Evolutionary conservation across 2,113 vertebrate genomes (phyloP).

Genomic region (Myodes glareolus): DNA sequence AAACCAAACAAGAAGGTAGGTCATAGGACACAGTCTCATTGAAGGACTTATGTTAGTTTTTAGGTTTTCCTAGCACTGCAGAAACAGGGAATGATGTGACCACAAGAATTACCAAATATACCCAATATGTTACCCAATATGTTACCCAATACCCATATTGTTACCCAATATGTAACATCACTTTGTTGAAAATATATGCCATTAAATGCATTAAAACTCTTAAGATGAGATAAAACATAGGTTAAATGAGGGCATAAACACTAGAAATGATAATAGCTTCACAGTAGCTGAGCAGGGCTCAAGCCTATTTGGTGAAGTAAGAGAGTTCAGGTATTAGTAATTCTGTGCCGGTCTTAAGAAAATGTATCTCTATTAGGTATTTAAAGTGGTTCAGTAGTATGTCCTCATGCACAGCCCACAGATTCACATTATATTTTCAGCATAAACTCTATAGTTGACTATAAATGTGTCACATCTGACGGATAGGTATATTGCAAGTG

Average conservation of each 20-base stretch:
- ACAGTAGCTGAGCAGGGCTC: background rate
- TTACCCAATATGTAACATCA: background rate
- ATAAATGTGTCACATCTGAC: background rate
- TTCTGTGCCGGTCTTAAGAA: background rate
- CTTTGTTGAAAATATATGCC: background rate
- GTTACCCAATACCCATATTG: too few relatives aligned
- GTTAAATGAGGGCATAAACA: background rate
- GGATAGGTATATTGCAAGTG: background rate
- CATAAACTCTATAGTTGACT: background rate
- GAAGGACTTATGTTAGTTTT: background rate
- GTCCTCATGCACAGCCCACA: background rate
- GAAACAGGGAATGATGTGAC: background rate
- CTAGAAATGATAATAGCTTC: background rate
- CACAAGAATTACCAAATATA: background rate
- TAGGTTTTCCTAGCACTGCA: background rate
- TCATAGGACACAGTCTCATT: background rate
- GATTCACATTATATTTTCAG: background rate
- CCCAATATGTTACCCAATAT: too few relatives aligned
- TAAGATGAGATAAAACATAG: background rate
- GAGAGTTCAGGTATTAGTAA: background rate
- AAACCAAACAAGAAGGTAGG: background rate
- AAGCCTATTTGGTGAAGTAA: background rate
- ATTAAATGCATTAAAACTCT: background rate
- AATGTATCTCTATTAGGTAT: background rate
- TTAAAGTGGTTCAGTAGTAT: conserved; percentile 1